Evolutionary conservation across 2,113 vertebrate species (phyloP), one percentile per base, ranked within the genome.

Genomic region (Fulica atra): DNA sequence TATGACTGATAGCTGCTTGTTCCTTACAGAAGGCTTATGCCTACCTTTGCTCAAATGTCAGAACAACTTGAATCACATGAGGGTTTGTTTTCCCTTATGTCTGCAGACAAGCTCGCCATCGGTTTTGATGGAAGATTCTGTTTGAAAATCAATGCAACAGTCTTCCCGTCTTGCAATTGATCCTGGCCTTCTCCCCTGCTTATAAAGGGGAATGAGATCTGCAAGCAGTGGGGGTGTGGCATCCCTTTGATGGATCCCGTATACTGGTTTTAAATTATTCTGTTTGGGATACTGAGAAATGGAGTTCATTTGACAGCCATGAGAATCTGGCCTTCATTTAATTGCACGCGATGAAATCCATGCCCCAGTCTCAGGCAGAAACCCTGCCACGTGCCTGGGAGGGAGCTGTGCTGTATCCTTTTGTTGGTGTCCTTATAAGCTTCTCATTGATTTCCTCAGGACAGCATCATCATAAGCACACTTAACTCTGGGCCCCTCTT

Each of bases 81-180:
- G 73, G 1, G 1, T 7, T 50, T 56, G 53, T 48, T 54, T 60
- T 70, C 13, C 66, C n/a, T 44, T 28, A 2, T 33, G n/a, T 91
- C 76, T 77, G 74, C 86, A 82, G 61, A 76, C 26, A 66, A 82
- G 59, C 64, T 92, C 23, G 12, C 92, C 65, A 42, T 54, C 84
- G 92, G 83, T 96, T 93, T 97, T 96, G 70, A 88, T 93, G 92
- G 90, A 70, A 60, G 88, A 94, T 94, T 96, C 93, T 82, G 74
- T 93, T 92, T 95, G 93, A 95, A 97, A 97, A 94, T 94, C 80
- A 88, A 61, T 92, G 73, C 61, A 40, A 77, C 60, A 76, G 28
- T 74, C 73, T 96, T 46, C 86, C 90, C 25, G 16, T 88, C 65
- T 88, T 91, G 79, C 90, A 82, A 87, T 16, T 94, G 91, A 95